These are phyloP conservation scores for Oryzias melastigma DNA, from an alignment of 2,113 vertebrate species.

Conservation along the genomic window DNA sequence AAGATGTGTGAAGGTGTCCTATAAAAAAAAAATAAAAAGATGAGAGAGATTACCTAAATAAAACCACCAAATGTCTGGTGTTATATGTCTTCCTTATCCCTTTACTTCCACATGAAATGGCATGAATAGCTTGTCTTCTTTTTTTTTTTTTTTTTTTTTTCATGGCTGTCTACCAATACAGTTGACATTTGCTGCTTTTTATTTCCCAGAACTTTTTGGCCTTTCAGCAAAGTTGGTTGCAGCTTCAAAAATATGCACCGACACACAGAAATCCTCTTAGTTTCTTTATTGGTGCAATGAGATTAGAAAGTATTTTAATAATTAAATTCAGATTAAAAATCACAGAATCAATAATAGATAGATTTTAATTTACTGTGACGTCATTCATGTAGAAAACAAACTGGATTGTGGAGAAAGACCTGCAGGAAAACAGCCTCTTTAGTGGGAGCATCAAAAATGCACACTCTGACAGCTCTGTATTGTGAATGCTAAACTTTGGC, in stretches of 20 bases:
- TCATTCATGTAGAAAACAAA: background rate
- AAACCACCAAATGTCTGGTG: background rate
- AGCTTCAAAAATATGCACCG: slow-evolving; percentile 8
- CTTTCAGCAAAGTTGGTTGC: slow-evolving; percentile 7
- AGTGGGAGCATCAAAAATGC: slow-evolving; percentile 19
- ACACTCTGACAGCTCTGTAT: slow-evolving; percentile 25
- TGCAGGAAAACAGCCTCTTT: slow-evolving; percentile 17
- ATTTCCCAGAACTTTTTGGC: slow-evolving; percentile 8
- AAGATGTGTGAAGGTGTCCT: background rate
- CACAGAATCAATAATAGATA: too few species aligned
- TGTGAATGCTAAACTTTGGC: slow-evolving; percentile 19
- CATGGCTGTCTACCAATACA: slow-evolving; percentile 1
- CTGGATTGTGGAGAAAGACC: slow-evolving; percentile 14
- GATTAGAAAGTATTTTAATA: too few species aligned
- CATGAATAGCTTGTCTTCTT: slow-evolving; percentile 6
- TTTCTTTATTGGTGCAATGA: slow-evolving; percentile 30
- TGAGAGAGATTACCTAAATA: background rate
- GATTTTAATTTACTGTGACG: too few species aligned
- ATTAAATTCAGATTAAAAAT: too few species aligned
- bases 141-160: slow-evolving; percentile 9
- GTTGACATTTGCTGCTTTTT: slow-evolving; percentile 4
- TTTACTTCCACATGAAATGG: slow-evolving; percentile 19
- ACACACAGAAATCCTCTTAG: slow-evolving; percentile 27
- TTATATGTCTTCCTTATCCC: background rate
- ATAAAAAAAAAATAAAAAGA: slow-evolving; percentile 4